A percentile compares a stretch with the other conserved stretches of the same genome.
Conservation (phyloP, 2,797 vertebrate species). For the Acanthiza pusilla region DNA sequence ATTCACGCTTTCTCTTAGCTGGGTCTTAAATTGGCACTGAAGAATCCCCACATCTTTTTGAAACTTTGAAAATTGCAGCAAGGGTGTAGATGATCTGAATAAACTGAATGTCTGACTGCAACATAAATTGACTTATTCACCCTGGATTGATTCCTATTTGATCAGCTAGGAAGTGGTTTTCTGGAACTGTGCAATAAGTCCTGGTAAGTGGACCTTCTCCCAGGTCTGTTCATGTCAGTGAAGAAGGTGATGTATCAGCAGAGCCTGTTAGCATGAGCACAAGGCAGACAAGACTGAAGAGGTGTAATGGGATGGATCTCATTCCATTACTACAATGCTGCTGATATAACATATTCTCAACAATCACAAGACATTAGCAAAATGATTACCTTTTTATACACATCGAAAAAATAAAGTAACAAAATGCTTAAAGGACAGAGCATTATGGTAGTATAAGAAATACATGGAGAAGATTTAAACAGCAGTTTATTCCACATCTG, state of each 20-base stretch:
- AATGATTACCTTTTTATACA: neutral
- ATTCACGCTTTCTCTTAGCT: neutral
- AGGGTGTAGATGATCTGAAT: neutral
- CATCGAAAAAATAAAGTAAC: neutral
- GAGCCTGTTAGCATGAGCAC: neutral
- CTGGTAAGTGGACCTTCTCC: neutral
- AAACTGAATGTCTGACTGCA: neutral
- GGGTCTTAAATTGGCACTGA: neutral
- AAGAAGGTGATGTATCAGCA: neutral
- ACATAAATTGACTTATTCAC: neutral
- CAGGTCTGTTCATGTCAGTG: neutral
- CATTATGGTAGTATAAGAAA: neutral
- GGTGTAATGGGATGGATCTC: neutral
- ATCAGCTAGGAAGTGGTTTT: neutral
- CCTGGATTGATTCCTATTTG: neutral
- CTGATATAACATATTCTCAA: neutral
- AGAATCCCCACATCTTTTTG: neutral
- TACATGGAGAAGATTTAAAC: neutral
- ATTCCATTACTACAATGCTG: neutral
- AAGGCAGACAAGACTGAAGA: neutral
- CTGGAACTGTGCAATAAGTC: neutral
- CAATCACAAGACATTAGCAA: neutral
- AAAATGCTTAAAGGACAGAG: neutral
- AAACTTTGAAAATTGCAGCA: neutral
- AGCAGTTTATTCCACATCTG: neutral